phyloP scores from a whole-genome alignment of 1,140 invertebrate species.

The Pentalonia nigronervosa region DNA sequence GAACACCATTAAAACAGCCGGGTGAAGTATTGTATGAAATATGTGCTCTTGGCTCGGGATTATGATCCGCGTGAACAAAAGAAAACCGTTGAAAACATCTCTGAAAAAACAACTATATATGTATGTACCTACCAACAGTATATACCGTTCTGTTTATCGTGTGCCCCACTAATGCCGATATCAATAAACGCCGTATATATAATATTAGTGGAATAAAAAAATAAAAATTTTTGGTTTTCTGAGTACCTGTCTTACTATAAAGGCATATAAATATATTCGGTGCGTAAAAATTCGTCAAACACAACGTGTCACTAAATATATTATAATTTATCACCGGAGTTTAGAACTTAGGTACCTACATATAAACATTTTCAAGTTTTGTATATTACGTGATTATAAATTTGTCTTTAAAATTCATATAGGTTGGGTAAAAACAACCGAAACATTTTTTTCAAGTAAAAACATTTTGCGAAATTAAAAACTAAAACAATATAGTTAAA shows the following conservation, averaged over 20 bases:
- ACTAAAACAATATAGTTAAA: not conserved
- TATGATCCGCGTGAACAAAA: not conserved
- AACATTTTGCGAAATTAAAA: not conserved
- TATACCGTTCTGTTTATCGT: not conserved
- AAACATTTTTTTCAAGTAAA: no score
- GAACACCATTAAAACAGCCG: conserved; percentile 1
- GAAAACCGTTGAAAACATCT: conserved; percentile 6
- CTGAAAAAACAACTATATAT: not conserved
- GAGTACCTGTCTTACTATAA: not conserved
- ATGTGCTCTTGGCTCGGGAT: not conserved
- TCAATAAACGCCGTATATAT: not conserved
- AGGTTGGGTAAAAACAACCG: no score
- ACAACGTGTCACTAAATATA: not conserved
- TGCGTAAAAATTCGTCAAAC: not conserved
- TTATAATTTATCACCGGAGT: not conserved
- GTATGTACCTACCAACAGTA: not conserved
- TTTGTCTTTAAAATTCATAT: not conserved
- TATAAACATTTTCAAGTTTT: not conserved
- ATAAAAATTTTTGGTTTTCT: not conserved
- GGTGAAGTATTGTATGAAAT: not conserved
- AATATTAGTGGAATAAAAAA: not conserved
- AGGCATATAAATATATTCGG: not conserved
- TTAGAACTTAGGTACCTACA: not conserved
- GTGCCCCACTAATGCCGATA: not conserved
- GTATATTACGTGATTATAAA: not conserved